Percentiles rank a stretch among this genome's conserved stretches.
Conservation (phyloP, 2,888 invertebrate species). For the Euplexia lucipara region DNA sequence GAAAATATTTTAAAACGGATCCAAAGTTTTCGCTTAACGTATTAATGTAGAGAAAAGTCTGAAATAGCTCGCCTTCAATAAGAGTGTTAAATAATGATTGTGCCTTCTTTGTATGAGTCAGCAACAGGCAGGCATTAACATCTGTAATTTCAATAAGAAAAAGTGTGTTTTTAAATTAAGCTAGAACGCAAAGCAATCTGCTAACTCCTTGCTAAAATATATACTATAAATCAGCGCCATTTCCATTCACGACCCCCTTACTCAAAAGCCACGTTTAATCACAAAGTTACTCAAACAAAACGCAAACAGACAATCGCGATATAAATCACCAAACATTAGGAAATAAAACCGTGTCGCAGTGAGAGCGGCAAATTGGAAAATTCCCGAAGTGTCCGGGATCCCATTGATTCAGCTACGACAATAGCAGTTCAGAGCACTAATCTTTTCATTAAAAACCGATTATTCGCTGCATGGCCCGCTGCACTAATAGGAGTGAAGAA, state of each 20-base stretch:
- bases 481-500: constrained; percentile 88
- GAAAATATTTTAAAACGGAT: too few relatives aligned
- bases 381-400: constrained; percentile 84
- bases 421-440: constrained; percentile 84
- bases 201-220: constrained; percentile 39
- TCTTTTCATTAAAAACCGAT: constrained; percentile 91
- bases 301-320: constrained; percentile 55
- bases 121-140: too few relatives aligned
- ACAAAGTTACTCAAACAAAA: constrained; percentile 60
- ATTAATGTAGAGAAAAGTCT: too few relatives aligned
- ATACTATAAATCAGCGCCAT: constrained; percentile 50
- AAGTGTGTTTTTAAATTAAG: background rate
- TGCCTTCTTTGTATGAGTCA: too few relatives aligned
- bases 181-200: constrained; percentile 17
- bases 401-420: constrained; percentile 83
- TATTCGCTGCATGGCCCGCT: constrained; percentile 87
- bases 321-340: constrained; percentile 65
- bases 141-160: background rate
- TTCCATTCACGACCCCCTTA: constrained; percentile 44
- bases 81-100: too few relatives aligned
- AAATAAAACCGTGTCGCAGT: constrained; percentile 73
- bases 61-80: too few relatives aligned
- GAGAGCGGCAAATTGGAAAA: constrained; percentile 85
- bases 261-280: constrained; percentile 59
- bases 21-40: too few relatives aligned